Conservation (phyloP, 2,797 vertebrate genomes). For the Manis pentadactyla region DNA sequence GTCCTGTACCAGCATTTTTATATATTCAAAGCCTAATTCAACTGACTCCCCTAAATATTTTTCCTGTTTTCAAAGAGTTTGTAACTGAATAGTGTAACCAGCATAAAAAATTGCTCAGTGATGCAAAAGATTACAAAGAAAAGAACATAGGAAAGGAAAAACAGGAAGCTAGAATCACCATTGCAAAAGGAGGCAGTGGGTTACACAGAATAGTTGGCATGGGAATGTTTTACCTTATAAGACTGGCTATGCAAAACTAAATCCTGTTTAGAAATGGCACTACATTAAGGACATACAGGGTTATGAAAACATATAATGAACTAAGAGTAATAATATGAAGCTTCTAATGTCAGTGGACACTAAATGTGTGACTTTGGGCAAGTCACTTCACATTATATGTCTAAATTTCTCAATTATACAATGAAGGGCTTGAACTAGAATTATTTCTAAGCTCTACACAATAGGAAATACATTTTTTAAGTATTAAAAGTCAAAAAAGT, state of each 20-base stretch:
- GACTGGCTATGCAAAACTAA: background rate
- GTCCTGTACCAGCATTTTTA: background rate
- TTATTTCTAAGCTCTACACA: background rate
- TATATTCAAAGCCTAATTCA: slow-evolving; percentile 10
- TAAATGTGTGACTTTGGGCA: background rate
- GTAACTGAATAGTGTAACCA: background rate
- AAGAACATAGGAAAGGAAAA: background rate
- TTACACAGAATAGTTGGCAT: background rate
- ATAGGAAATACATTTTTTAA: background rate
- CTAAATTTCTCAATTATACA: background rate
- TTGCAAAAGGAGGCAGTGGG: background rate
- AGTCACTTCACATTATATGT: background rate
- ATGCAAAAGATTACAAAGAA: background rate
- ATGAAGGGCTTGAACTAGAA: background rate
- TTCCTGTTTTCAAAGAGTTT: background rate
- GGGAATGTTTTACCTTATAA: background rate
- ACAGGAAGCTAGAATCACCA: background rate
- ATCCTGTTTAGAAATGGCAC: background rate
- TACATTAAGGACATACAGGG: background rate
- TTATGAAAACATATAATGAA: background rate
- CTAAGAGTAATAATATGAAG: background rate
- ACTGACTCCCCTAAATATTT: background rate
- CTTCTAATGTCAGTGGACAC: background rate
- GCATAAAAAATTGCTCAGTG: background rate
- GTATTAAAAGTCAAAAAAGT: background rate